A percentile compares a stretch with the other conserved stretches of the same genome.
Conservation (phyloP, 2,113 vertebrate genomes). For the Balaeniceps rex region DNA sequence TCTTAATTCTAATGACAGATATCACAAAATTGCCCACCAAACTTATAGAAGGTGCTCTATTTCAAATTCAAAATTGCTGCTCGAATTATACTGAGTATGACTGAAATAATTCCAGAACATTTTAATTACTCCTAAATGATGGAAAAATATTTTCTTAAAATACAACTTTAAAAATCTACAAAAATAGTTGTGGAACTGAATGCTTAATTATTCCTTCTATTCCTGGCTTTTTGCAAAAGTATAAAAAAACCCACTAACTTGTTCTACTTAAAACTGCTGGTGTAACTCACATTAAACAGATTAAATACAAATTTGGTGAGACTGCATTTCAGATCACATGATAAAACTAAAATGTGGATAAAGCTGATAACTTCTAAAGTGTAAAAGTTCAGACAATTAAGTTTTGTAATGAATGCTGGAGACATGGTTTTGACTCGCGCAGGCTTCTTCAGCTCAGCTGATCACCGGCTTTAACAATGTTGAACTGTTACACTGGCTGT, state of each 20-base stretch:
- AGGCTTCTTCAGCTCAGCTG: not conserved
- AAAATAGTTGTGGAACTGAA: not conserved
- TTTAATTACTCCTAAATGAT: not conserved
- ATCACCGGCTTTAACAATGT: not conserved
- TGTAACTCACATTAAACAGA: not conserved
- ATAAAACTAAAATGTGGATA: not conserved
- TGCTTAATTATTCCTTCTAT: not conserved
- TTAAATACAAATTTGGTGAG: not conserved
- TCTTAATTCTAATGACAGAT: not conserved
- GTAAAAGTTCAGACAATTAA: not conserved
- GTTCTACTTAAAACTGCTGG: not conserved
- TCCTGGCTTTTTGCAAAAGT: not conserved
- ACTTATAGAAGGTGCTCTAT: not conserved
- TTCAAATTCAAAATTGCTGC: not conserved
- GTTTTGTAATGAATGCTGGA: not conserved
- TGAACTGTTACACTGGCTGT: not conserved
- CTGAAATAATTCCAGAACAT: not conserved
- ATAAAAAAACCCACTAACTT: not conserved
- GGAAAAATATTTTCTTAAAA: slow-evolving; percentile 26
- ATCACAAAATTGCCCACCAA: not conserved
- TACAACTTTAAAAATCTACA: not conserved
- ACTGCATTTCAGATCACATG: not conserved
- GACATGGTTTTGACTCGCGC: not conserved
- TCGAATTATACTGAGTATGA: not conserved
- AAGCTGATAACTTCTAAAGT: not conserved